These are phyloP conservation scores for Drosophila leonis DNA, from an alignment of 2,888 invertebrate species.

Conservation along the genomic window DNA sequence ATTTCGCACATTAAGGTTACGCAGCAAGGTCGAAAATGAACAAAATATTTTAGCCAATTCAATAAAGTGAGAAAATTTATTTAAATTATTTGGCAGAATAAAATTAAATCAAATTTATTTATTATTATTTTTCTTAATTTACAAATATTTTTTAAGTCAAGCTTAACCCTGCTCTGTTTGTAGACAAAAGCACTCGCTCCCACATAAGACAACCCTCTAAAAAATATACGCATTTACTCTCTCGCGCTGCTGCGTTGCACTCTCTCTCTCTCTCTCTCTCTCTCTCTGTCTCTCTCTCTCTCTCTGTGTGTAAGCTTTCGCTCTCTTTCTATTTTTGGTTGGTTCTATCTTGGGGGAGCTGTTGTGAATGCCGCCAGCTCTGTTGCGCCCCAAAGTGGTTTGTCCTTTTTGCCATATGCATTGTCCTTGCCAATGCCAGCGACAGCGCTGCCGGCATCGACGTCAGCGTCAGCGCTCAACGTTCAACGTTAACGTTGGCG, in stretches of 20 bases:
- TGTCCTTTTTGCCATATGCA: slow-evolving; percentile 68
- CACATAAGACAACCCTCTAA: slow-evolving; percentile 34
- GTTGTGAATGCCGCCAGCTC: slow-evolving; percentile 29
- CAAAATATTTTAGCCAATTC: not conserved
- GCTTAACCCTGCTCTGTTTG: slow-evolving; percentile 26
- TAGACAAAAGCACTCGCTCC: slow-evolving; percentile 9
- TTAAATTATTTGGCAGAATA: not conserved
- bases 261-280: slow-evolving; percentile 8
- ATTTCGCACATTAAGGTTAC: slow-evolving; percentile 44
- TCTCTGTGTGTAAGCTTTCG: not conserved
- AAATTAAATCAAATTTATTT: not conserved
- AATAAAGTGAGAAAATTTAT: not conserved
- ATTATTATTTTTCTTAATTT: not conserved
- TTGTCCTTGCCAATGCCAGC: slow-evolving; percentile 68
- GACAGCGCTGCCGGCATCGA: slow-evolving; percentile 24
- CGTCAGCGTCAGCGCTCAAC: slow-evolving; percentile 14
- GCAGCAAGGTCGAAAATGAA: slow-evolving; percentile 21
- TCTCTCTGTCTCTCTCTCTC: slow-evolving; percentile 5
- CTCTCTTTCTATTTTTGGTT: slow-evolving; percentile 14
- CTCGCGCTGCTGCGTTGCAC: slow-evolving; percentile 22
- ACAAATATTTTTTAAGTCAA: not conserved
- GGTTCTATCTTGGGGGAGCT: slow-evolving; percentile 21
- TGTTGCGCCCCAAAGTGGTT: slow-evolving; percentile 54
- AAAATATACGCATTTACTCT: not conserved
- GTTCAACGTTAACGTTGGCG: slow-evolving; percentile 13